phyloP scores from a whole-genome alignment of 2,797 vertebrate species.

The Gephyroberyx darwinii region DNA sequence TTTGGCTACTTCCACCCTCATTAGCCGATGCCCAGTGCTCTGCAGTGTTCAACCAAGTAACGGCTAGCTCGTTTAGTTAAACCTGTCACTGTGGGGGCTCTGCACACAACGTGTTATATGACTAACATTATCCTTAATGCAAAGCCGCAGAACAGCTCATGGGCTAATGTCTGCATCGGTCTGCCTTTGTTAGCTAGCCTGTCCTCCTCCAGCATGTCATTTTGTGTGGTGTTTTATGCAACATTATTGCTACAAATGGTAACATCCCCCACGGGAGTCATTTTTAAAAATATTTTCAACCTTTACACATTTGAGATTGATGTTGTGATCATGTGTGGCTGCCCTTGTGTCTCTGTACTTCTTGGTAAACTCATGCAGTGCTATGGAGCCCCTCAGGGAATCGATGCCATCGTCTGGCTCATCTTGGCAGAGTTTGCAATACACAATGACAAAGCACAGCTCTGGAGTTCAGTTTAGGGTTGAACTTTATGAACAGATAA shows the following conservation, averaged over 20 bases:
- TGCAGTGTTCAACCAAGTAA: conserved; percentile 55
- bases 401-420: conserved; percentile 10
- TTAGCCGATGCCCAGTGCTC: conserved; percentile 58
- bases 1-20: conserved; percentile 60
- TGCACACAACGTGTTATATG: conserved; percentile 51
- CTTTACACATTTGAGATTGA: conserved; percentile 39
- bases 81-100: conserved; percentile 60
- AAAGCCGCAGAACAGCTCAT: conserved; percentile 46
- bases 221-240: conserved; percentile 28
- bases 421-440: conserved; percentile 26
- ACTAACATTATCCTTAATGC: conserved; percentile 60
- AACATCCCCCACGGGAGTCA: conserved; percentile 28
- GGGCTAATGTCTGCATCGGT: conserved; percentile 35
- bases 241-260: conserved; percentile 47
- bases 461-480: conserved; percentile 44
- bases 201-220: conserved; percentile 32
- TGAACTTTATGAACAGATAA: conserved; percentile 28
- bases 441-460: conserved; percentile 18
- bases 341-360: conserved; percentile 52
- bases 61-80: conserved; percentile 55
- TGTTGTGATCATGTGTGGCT: conserved; percentile 36
- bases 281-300: conserved; percentile 38
- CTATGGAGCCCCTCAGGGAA: conserved; percentile 33
- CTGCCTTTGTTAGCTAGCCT: conserved; percentile 2
- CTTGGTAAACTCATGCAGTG: conserved; percentile 52